phyloP scores from a whole-genome alignment of 2,888 invertebrate genomes.

The Patella ulyssiponensis region DNA sequence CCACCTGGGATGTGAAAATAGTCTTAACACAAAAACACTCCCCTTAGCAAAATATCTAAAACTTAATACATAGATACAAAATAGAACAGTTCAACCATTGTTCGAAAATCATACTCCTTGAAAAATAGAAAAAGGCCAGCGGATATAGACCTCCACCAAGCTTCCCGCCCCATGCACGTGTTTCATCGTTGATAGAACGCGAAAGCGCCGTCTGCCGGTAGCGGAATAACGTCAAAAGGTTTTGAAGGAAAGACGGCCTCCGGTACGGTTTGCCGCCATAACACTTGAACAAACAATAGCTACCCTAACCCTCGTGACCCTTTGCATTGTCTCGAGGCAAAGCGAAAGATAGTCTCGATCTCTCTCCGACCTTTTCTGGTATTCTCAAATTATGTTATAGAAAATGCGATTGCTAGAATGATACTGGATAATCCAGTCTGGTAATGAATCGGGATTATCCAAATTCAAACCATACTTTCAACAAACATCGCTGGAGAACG shows the following conservation, averaged over 20 bases:
- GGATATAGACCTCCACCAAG: conserved; percentile 9
- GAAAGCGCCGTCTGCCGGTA: not conserved
- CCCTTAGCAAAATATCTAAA: too few species aligned
- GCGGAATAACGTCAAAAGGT: not conserved
- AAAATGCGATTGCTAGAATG: not conserved
- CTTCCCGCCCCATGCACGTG: conserved; percentile 9
- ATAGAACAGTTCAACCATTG: too few species aligned
- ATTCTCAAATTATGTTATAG: too few species aligned
- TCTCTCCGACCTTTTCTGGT: too few species aligned
- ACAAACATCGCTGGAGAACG: conserved; percentile 16
- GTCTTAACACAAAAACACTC: too few species aligned
- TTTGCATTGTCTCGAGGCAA: conserved; percentile 23
- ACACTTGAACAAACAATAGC: conserved; percentile 30
- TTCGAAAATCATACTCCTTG: not conserved
- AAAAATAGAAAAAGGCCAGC: not conserved
- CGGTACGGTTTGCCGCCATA: conserved; percentile 25
- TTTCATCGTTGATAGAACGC: not conserved
- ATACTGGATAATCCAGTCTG: conserved; percentile 80
- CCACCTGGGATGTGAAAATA: too few species aligned
- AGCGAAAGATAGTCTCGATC: not conserved
- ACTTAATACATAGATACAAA: too few species aligned
- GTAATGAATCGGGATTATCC: conserved; percentile 33
- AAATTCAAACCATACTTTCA: conserved; percentile 27
- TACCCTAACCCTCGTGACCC: conserved; percentile 17
- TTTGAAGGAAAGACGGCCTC: conserved; percentile 16